A percentile compares a stretch with the other conserved stretches of the same genome.
These are phyloP conservation scores for Hapalemur alaotrensis DNA, from an alignment of 2,797 vertebrate genomes.

Conservation along the genomic window DNA sequence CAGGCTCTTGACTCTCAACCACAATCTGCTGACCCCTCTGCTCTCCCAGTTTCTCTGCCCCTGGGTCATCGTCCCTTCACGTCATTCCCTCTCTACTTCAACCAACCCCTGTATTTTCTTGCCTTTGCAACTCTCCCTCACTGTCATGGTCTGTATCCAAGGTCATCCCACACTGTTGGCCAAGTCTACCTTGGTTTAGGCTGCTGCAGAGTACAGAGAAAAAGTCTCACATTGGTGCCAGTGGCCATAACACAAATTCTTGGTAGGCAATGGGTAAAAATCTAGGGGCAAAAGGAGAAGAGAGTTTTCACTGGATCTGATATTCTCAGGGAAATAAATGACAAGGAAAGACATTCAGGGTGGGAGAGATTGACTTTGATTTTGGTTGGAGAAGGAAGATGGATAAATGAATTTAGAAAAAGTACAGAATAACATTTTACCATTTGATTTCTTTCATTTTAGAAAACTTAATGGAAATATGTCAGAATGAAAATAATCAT, in stretches of 20 bases:
- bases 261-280: not conserved
- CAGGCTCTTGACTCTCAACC: not conserved
- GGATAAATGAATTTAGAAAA: not conserved
- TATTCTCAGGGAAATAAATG: constrained; percentile 26
- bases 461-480: not conserved
- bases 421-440: not conserved
- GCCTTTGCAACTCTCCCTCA: not conserved
- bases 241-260: not conserved
- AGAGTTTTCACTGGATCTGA: not conserved
- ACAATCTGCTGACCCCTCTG: not conserved
- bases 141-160: not conserved
- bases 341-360: not conserved
- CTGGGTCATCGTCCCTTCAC: accelerated
- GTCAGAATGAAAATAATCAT: constrained; percentile 1
- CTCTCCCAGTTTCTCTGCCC: not conserved
- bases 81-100: accelerated
- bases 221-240: not conserved
- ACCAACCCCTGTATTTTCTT: not conserved
- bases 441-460: not conserved
- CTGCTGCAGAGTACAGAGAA: not conserved
- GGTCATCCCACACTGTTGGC: not conserved
- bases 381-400: not conserved
- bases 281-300: not conserved
- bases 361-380: not conserved
- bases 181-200: not conserved